Percentiles rank a stretch among this genome's conserved stretches.
These are phyloP conservation scores for Porites rus DNA, from an alignment of 92 coral and sea anemone species.

Conservation along the genomic window DNA sequence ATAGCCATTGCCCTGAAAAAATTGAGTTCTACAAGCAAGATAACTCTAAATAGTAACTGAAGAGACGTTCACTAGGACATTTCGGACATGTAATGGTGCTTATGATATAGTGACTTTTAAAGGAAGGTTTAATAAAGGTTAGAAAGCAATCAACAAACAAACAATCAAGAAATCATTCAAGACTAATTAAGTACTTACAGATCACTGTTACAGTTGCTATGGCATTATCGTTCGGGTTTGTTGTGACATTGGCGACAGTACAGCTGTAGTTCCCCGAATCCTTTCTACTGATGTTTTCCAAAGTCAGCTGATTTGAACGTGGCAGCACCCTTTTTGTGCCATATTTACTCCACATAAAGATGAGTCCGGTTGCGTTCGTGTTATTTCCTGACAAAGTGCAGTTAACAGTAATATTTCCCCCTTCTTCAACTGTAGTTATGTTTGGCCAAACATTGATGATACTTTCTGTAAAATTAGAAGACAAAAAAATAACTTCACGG, in stretches of 20 bases:
- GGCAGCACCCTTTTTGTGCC: slow-evolving; percentile 8
- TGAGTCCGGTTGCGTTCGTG: neutral
- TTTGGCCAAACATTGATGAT: slow-evolving; percentile 7
- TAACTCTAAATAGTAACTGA: too few relatives aligned
- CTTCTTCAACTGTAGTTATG: slow-evolving; percentile 2
- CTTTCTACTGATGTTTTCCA: slow-evolving; percentile 3
- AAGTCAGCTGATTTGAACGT: slow-evolving; percentile 14
- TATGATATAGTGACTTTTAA: too few relatives aligned
- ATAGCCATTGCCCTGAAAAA: too few relatives aligned
- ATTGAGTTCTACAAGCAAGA: too few relatives aligned
- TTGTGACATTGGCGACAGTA: slow-evolving; percentile 39
- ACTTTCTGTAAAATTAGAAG: neutral
- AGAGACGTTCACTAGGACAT: too few relatives aligned
- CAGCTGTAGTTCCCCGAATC: slow-evolving; percentile 53
- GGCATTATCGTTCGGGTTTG: slow-evolving; percentile 1
- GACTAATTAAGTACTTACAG: slow-evolving; percentile 33
- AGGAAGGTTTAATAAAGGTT: neutral
- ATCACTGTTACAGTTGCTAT: slow-evolving; percentile 4
- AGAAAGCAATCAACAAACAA: neutral
- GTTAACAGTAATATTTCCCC: neutral
- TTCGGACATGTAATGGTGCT: too few relatives aligned
- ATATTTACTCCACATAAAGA: slow-evolving; percentile 10
- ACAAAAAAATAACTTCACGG: neutral
- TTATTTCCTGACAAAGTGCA: neutral
- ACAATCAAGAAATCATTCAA: neutral